Conservation (phyloP, 2,888 invertebrate species). For the Chromoteleia sp. region DNA sequence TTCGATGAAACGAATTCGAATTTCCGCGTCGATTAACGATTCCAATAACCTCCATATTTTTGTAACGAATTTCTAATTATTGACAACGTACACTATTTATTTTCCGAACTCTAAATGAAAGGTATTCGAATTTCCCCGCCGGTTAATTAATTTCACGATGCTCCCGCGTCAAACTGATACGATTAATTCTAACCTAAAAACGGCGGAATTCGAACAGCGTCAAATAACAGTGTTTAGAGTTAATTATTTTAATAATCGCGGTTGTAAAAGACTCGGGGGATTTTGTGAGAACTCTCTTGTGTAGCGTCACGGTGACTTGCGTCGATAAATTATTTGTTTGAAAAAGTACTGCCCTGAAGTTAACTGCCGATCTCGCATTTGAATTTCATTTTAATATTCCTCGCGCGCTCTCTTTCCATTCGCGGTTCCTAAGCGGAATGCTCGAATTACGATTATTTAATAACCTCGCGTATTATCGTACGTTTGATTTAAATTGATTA, state of each 20-base stretch:
- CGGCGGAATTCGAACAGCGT: constrained; percentile 8
- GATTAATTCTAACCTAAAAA: constrained; percentile 23
- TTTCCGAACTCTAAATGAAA: no score
- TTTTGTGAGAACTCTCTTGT: constrained; percentile 53
- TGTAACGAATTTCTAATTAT: no score
- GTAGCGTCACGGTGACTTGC: constrained; percentile 65
- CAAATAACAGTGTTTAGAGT: constrained; percentile 36
- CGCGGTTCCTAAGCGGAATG: constrained; percentile 44
- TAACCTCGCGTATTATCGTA: constrained; percentile 24
- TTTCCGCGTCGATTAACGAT: no score
- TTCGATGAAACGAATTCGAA: no score
- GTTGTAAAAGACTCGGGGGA: constrained; percentile 42
- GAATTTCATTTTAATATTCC: constrained; percentile 67
- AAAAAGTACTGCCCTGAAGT: constrained; percentile 45
- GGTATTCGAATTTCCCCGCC: no score
- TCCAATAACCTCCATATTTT: no score
- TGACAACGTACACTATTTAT: no score
- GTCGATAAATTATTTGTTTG: constrained; percentile 67
- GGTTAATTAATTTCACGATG: not conserved
- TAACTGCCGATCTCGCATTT: constrained; percentile 53
- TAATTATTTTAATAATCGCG: constrained; percentile 55
- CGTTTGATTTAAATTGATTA: constrained; percentile 42
- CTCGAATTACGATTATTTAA: constrained; percentile 51
- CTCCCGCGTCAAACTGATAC: not conserved
- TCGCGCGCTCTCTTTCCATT: constrained; percentile 34